A percentile compares a stretch with the other conserved stretches of the same genome.
phyloP scores from a whole-genome alignment of 2,113 vertebrate genomes.

The Aleadryas rufinucha region DNA sequence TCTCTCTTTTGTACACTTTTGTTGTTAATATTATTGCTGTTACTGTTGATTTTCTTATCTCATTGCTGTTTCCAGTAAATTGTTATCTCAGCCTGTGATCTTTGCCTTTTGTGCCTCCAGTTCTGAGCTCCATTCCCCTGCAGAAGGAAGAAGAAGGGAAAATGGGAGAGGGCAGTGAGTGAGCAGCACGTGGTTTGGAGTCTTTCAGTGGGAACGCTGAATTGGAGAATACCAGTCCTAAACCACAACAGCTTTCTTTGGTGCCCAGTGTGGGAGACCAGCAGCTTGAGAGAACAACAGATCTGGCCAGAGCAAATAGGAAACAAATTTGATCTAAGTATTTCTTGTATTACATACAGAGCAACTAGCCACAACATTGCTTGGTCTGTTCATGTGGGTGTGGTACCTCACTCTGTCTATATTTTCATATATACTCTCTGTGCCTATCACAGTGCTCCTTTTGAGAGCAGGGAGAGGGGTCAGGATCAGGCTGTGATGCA shows the following conservation, averaged over 20 bases:
- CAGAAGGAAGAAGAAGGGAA: background rate
- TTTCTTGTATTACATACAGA: background rate
- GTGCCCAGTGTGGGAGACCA: background rate
- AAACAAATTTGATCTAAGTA: background rate
- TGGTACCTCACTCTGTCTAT: background rate
- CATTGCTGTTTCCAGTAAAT: background rate
- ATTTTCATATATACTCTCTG: background rate
- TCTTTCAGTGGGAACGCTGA: background rate
- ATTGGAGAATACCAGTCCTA: background rate
- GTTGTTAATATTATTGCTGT: background rate
- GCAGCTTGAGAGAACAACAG: background rate
- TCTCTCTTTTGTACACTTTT: background rate
- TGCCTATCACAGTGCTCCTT: background rate
- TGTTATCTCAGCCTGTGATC: background rate
- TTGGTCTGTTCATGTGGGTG: background rate
- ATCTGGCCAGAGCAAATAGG: background rate
- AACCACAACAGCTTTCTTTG: background rate
- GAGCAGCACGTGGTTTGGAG: background rate
- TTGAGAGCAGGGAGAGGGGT: background rate
- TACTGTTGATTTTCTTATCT: background rate
- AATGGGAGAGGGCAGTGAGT: background rate
- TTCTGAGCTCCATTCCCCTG: background rate
- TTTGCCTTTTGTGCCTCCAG: background rate
- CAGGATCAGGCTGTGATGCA: no score
- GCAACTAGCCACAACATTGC: background rate